Conservation (phyloP, 2,797 vertebrate species). For the Anolis apletophallus region DNA sequence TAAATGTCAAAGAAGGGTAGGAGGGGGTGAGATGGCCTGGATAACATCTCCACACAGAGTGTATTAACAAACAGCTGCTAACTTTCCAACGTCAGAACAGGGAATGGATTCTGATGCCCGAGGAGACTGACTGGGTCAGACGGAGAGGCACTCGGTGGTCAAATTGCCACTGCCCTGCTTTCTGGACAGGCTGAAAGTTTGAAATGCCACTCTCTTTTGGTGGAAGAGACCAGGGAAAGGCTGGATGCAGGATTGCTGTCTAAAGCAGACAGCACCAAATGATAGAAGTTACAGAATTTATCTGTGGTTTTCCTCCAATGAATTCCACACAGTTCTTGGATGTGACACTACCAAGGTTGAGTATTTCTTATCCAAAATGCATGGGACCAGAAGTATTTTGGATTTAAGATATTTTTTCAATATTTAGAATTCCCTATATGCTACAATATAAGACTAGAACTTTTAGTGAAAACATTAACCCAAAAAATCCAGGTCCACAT, state of each 20-base stretch:
- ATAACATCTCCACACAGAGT: constrained; percentile 14
- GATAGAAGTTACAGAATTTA: background rate
- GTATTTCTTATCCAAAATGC: too few species aligned
- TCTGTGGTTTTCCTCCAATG: too few species aligned
- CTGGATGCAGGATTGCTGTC: too few species aligned
- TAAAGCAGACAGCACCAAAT: background rate
- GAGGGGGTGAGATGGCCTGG: constrained; percentile 2
- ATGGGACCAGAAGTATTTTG: too few species aligned
- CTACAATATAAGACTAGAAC: too few species aligned
- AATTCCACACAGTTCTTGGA: too few species aligned
- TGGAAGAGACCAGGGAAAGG: background rate
- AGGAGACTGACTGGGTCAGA: background rate
- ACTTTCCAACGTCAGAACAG: background rate
- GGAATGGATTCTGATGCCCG: constrained; percentile 20
- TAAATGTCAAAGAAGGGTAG: constrained; percentile 20
- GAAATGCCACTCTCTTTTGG: background rate
- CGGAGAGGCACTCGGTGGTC: background rate
- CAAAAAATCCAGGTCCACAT: too few species aligned
- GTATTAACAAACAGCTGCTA: constrained; percentile 26
- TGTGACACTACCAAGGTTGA: too few species aligned
- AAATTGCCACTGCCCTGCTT: background rate
- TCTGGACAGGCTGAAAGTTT: background rate
- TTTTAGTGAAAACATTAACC: too few species aligned
- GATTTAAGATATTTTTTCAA: too few species aligned
- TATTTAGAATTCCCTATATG: too few species aligned